These are phyloP conservation scores for Takifugu flavidus DNA, from an alignment of 2,113 vertebrate species.

Conservation along the genomic window DNA sequence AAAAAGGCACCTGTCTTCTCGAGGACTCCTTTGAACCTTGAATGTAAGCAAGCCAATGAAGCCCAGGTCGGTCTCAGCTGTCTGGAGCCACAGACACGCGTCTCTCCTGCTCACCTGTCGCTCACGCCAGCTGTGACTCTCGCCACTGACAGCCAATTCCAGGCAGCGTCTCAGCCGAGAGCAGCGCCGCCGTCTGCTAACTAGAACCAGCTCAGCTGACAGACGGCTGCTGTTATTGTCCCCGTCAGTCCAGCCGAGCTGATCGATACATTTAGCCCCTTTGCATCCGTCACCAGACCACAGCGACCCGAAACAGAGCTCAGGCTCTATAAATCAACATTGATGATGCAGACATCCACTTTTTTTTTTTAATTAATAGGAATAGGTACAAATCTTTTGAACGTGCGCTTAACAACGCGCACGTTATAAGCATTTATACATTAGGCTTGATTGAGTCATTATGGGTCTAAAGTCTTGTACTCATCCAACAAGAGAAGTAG, in stretches of 20 bases:
- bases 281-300: background rate
- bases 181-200: constrained; percentile 19
- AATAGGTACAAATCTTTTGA: too few species aligned
- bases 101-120: constrained; percentile 28
- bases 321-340: too few species aligned
- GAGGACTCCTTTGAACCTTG: constrained; percentile 25
- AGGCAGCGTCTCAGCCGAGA: constrained; percentile 12
- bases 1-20: constrained; percentile 20
- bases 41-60: constrained; percentile 32
- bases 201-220: constrained; percentile 28
- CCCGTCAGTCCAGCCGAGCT: constrained; percentile 11
- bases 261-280: constrained; percentile 1
- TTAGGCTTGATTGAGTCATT: too few species aligned
- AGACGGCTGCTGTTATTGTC: constrained; percentile 14
- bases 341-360: too few species aligned
- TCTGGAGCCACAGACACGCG: constrained; percentile 18
- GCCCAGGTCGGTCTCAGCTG: constrained; percentile 36
- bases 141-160: constrained; percentile 52
- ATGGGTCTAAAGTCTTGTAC: too few species aligned
- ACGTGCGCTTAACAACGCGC: too few species aligned
- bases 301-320: too few species aligned
- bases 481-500: too few species aligned
- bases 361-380: too few species aligned
- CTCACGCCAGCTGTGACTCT: constrained; percentile 47
- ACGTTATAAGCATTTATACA: too few species aligned